phyloP scores from a whole-genome alignment of 2,113 vertebrate species.

The Hiodon tergisus region DNA sequence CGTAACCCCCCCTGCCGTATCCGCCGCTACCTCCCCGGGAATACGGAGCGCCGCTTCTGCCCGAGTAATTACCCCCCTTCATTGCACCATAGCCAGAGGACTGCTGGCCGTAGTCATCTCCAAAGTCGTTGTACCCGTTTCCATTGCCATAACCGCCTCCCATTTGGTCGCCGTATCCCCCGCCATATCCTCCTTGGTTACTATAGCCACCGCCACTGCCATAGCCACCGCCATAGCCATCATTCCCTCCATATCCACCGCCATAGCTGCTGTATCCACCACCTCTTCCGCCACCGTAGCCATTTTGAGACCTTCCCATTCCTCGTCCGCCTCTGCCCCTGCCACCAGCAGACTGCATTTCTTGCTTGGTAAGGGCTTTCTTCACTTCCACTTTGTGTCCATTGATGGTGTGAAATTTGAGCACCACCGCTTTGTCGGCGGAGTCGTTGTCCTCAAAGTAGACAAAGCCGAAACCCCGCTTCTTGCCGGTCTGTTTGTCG shows the following conservation, averaged over 20 bases:
- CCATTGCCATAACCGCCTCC: slow-evolving; percentile 67
- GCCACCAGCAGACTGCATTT: slow-evolving; percentile 69
- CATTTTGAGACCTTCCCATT: slow-evolving; percentile 56
- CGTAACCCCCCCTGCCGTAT: slow-evolving; percentile 25
- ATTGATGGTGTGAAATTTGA: slow-evolving; percentile 81
- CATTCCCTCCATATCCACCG: slow-evolving; percentile 47
- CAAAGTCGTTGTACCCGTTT: slow-evolving; percentile 72
- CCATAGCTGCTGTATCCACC: slow-evolving; percentile 66
- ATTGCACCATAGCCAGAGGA: slow-evolving; percentile 70
- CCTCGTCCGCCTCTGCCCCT: slow-evolving; percentile 54
- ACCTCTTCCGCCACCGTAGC: slow-evolving; percentile 49
- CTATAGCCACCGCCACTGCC: slow-evolving; percentile 51
- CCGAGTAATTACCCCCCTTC: slow-evolving; percentile 54
- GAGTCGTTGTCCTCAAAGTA: slow-evolving; percentile 90
- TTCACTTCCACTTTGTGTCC: slow-evolving; percentile 81
- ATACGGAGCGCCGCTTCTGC: slow-evolving; percentile 62
- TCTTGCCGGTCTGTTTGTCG: slow-evolving; percentile 89
- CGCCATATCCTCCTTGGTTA: slow-evolving; percentile 59
- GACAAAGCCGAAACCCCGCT: slow-evolving; percentile 90
- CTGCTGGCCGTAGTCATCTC: slow-evolving; percentile 69
- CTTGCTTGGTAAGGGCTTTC: slow-evolving; percentile 79
- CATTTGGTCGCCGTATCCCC: slow-evolving; percentile 55
- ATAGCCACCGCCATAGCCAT: slow-evolving; percentile 44
- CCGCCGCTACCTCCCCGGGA: slow-evolving; percentile 59
- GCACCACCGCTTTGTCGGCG: slow-evolving; percentile 85